Evolutionary conservation across 1,140 invertebrate genomes (phyloP), one percentile per base, ranked within the genome.

Genomic region (Frieseomelitta varia): DNA sequence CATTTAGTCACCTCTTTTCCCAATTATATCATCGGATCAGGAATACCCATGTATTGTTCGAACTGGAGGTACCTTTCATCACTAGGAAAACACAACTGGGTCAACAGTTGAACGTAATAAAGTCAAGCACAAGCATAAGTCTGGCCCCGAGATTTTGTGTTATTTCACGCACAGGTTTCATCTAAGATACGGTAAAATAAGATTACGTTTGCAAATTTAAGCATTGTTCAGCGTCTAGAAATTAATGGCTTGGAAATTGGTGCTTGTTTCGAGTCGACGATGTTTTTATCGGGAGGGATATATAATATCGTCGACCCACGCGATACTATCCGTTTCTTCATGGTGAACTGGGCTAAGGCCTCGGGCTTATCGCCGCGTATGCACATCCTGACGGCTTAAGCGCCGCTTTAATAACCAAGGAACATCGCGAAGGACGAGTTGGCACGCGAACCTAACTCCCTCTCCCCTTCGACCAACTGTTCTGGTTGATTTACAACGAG

Each of bases 291-390:
- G 61, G 19, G 2, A 2, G 4, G 39, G 39, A 19, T 51, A n/a
- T n/a, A n/a, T n/a, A 69, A 65, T 58, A 80, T 79, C 77, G 53
- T 58, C 68, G 68, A 24, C 69, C 77, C 67, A 84, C 68, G 76
- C 82, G 82, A 67, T 69, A 67, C 21, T 73, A 84, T 84, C 67
- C 71, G 47, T 39, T 72, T 63, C 63, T 63, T 34, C 53, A n/a
- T 17, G 76, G 39, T 51, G 81, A 87, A 88, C 67, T 85, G 86
- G 74, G 84, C 77, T 88, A 80, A 88, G 74, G 76, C 65, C 82
- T 87, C 56, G 11, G 30, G 19, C 53, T 55, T 34, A 68, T 73
- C 56, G 27, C 47, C 30, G 51, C 51, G 55, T 73, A 63, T 65
- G 79, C 58, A 81, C 63, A 63, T 21, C 17, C 56, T 27, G 51